A percentile compares a stretch with the other conserved stretches of the same genome.
Conservation (phyloP, 2,888 invertebrate genomes). For the Dryocosmus kuriphilus region DNA sequence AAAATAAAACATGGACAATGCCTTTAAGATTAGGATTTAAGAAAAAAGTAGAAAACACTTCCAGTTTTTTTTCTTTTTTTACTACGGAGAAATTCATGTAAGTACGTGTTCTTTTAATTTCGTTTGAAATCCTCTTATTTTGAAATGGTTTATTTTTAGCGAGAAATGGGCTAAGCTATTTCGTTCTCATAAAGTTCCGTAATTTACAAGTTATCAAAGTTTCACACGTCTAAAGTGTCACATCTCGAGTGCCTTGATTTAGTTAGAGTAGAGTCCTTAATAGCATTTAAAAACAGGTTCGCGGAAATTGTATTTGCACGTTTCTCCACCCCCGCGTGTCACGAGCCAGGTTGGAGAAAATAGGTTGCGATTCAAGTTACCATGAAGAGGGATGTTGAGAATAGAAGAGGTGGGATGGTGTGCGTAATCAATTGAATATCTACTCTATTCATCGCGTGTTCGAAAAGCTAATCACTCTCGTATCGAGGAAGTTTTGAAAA, state of each 20-base stretch:
- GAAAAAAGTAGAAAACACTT: too few species aligned
- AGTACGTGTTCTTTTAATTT: too few species aligned
- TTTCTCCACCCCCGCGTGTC: neutral
- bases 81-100: too few species aligned
- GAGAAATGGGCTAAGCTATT: too few species aligned
- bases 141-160: too few species aligned
- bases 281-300: slow-evolving; percentile 9
- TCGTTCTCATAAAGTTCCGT: neutral
- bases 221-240: neutral
- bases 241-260: neutral
- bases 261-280: slow-evolving; percentile 15
- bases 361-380: slow-evolving; percentile 8
- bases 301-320: neutral
- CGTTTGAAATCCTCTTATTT: too few species aligned
- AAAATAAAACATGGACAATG: too few species aligned
- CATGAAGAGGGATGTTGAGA: slow-evolving; percentile 12
- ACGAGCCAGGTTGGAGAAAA: neutral
- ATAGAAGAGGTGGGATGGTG: neutral
- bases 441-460: neutral
- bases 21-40: too few species aligned
- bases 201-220: neutral
- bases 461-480: neutral
- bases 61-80: too few species aligned
- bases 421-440: neutral
- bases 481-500: neutral